Evolutionary conservation across 53 echinoderm and acorn worm genomes (phyloP), one percentile per base, ranked within the genome.

Genomic region (Paracentrotus lividus): DNA sequence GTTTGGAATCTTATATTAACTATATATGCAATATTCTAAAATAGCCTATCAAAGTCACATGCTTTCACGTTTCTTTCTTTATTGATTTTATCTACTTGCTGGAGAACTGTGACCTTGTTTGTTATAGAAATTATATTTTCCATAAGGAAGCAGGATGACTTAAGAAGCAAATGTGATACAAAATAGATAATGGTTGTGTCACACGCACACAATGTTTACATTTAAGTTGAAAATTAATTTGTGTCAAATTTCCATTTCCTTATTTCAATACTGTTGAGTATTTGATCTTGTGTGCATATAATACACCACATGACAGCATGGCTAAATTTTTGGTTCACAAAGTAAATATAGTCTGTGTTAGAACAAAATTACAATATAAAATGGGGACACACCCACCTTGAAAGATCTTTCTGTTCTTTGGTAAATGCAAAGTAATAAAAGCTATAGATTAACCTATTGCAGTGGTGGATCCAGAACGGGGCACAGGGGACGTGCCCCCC

Each of bases 131-230:
- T 61, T 61, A 26, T 4, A 18, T 61, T 72, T 72, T 4, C 18
- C 16, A 6, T 9, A 18, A 72, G 72, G 72, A 16, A 40, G 38
- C 2, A 72, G 72, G 36, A 72, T 72, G 38, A 3, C 36, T 69
- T 69, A 69, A 18, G 34, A 18, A 38, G 16, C 16, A 40, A 16
- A 16, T 10, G 12, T 38, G 20, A 14, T 20, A 72, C 21, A 72
- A 21, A 64, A 72, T 10, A 72, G 72, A 72, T 40, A 72, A 72
- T 72, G 40, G 38, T 72, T 72, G 13, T 72, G 40, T 72, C 72
- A 42, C 16, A 31, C 2, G 5, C 12, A 7, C 4, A 18, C 72
- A 40, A 20, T 64, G 6, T 72, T 72, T 72, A 36, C 21, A 38
- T n/a, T n/a, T n/a, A n/a, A n/a, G n/a, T n/a, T n/a, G n/a, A n/a